phyloP scores from a whole-genome alignment of 2,113 vertebrate species.

The Willisornis vidua region DNA sequence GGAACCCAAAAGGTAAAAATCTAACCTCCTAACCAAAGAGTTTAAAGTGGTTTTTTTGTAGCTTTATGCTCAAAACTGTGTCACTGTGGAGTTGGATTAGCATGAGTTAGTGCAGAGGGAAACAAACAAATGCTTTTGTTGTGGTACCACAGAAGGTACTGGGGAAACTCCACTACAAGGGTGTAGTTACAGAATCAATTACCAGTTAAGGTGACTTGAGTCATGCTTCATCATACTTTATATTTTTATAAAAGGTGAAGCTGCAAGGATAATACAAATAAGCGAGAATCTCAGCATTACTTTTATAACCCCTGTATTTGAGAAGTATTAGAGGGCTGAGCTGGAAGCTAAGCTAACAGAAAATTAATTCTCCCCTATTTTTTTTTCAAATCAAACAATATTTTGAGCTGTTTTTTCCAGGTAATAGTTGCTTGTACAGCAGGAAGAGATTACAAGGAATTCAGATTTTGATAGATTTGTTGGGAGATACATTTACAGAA shows the following conservation, averaged over 20 bases:
- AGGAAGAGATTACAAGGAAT: not conserved
- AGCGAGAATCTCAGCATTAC: not conserved
- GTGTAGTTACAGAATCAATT: not conserved
- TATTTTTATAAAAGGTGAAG: not conserved
- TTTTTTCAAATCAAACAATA: not conserved
- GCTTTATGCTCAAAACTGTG: not conserved
- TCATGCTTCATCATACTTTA: not conserved
- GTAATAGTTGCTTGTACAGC: not conserved
- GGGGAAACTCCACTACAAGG: not conserved
- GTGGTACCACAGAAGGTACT: not conserved
- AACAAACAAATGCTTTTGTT: not conserved
- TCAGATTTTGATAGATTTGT: not conserved
- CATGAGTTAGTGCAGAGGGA: not conserved
- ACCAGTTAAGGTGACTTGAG: not conserved
- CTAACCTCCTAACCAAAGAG: not conserved
- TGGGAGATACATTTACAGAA: not conserved
- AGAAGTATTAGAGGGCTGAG: not conserved
- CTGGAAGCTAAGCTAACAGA: not conserved
- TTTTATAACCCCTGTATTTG: not conserved
- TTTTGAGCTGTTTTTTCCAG: not conserved
- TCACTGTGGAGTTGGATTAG: not conserved
- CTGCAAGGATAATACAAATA: not conserved
- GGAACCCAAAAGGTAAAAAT: not conserved
- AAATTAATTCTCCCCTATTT: not conserved
- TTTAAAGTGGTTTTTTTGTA: not conserved